Evolutionary conservation across 2,888 invertebrate genomes (phyloP).

Genomic region (Oegoconia quadripuncta): DNA sequence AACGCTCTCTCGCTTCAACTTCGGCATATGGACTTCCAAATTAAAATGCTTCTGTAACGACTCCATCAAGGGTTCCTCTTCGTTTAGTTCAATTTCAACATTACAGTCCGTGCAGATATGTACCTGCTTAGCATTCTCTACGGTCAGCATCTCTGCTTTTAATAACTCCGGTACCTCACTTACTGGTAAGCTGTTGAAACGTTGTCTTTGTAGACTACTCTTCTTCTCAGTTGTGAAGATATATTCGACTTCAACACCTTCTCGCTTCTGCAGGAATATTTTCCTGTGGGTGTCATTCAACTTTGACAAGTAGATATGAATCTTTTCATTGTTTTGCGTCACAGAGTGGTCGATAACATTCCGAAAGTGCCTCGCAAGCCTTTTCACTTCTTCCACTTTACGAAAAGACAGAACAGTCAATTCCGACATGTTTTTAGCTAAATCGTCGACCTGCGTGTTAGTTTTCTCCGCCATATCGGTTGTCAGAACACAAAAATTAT

Average conservation of each 20-base stretch:
- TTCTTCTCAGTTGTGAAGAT: conserved; percentile 72
- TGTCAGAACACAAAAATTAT: too few relatives aligned
- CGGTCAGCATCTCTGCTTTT: conserved; percentile 54
- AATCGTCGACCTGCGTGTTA: conserved; percentile 31
- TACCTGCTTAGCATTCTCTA: conserved; percentile 59
- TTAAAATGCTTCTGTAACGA: conserved; percentile 67
- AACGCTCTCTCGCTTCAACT: conserved; percentile 62
- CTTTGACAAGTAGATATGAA: conserved; percentile 49
- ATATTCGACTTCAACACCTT: conserved; percentile 65
- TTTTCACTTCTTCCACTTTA: conserved; percentile 59
- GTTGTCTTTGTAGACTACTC: conserved; percentile 60
- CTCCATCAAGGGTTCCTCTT: conserved; percentile 68
- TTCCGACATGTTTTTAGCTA: conserved; percentile 44
- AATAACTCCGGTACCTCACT: conserved; percentile 68
- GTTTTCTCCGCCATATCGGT: conserved; percentile 28
- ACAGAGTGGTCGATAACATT: conserved; percentile 54
- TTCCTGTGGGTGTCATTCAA: conserved; percentile 53
- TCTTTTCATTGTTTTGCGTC: conserved; percentile 43
- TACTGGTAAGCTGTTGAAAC: conserved; percentile 69
- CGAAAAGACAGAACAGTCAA: conserved; percentile 62
- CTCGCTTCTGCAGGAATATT: conserved; percentile 56
- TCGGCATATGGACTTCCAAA: conserved; percentile 58
- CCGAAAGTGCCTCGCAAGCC: conserved; percentile 57
- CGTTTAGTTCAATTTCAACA: conserved; percentile 63
- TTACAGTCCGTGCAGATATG: conserved; percentile 71